Evolutionary conservation across 2,888 invertebrate species (phyloP), one percentile per base, ranked within the genome.

Genomic region (Amblyjoppa proteus): DNA sequence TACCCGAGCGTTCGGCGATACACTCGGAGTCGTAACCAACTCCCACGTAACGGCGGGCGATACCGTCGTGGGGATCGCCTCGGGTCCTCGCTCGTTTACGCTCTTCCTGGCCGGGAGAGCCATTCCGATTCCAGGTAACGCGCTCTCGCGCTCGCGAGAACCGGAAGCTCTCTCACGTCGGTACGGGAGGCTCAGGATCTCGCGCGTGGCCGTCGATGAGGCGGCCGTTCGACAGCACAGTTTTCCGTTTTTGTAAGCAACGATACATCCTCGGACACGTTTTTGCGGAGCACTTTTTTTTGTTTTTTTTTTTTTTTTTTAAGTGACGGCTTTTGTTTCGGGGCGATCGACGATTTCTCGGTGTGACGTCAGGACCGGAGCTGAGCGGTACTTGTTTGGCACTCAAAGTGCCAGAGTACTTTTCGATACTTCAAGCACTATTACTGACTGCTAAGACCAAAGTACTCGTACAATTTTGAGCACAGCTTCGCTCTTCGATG

Each of bases 161-260:
- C 49, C 69, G 45, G 81, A 51, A 51, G 70, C 51, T 7, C 58
- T 7, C 16, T 51, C 45, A 20, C 20, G 4, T 45, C 41, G 9
- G 11, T 41, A 11, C 41, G 41, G 49, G 70, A 75, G 51, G 85
- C 83, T 85, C 20, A 79, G 71, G 58, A 74, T 83, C 49, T 25
- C 69, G 20, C 64, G 61, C 69, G 38, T 71, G 49, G 41, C 56
- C 49, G 20, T 74, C 61, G 7, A 53, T 31, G 16, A 16, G 38
- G n/a, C 49, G 66, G 28, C 20, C 20, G 28, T 66, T 41, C 45
- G 78, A 79, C 69, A 64, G 68, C 75, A 79, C 69, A 64, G 68
- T 78, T 79, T 78, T 71, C 68, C 83, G 20, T 20, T 20, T 58
- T 78, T 81, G 61, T 78, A 86, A 86, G 11, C 41, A 41, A 41